Evolutionary conservation across 2,888 invertebrate species (phyloP).

Genomic region (Stenotaenia linearis): DNA sequence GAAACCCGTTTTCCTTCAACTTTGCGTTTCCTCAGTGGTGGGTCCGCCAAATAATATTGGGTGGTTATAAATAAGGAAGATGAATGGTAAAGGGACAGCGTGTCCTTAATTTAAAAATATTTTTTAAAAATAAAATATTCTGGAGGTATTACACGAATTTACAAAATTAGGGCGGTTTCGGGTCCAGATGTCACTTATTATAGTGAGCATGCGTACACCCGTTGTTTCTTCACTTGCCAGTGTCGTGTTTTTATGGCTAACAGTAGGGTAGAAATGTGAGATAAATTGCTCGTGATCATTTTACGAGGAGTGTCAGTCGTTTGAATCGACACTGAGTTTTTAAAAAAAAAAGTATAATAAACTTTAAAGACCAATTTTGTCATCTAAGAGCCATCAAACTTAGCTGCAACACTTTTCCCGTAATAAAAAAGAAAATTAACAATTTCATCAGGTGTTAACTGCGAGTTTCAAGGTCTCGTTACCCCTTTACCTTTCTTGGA

Average conservation of each 20-base stretch:
- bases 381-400: neutral
- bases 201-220: neutral
- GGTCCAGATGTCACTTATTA: neutral
- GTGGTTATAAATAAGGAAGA: neutral
- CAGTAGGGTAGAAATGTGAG: neutral
- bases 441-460: neutral
- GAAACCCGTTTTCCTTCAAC: neutral
- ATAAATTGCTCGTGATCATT: neutral
- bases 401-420: neutral
- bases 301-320: neutral
- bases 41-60: slow-evolving; percentile 1
- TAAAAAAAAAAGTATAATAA: neutral
- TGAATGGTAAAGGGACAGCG: neutral
- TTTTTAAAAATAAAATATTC: no score
- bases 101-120: no score
- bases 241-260: neutral
- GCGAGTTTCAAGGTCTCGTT: neutral
- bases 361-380: neutral
- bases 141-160: neutral
- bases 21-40: neutral
- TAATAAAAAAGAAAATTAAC: neutral
- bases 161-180: neutral
- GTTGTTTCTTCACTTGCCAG: neutral
- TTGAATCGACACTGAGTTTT: neutral
- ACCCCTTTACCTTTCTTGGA: neutral